Evolutionary conservation across 2,113 vertebrate species (phyloP), one percentile per base, ranked within the genome.

Genomic region (Ciconia stormi): DNA sequence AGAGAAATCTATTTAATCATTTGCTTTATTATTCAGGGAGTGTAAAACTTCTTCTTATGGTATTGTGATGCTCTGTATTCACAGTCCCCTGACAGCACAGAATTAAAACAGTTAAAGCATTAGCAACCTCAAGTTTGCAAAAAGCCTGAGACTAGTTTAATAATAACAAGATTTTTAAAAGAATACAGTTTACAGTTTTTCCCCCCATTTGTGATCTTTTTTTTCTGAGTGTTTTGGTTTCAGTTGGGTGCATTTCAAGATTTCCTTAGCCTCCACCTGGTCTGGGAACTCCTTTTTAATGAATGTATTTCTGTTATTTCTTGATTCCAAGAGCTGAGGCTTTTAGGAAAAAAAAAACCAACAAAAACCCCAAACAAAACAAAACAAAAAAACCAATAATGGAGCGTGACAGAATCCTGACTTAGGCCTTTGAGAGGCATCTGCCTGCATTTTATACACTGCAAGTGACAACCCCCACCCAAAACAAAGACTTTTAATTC

Each of bases 1-100:
- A 85, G 61, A 91, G 62, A 89, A 94, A 95, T 91, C 70, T 95
- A 61, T 94, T 94, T 85, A 97, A 94, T 65, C 3, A 73, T 94
- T 93, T 93, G 21, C 11, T 91, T 95, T 91, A 82, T 89, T 91
- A 79, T 93, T 69, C 42, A n/a, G 30, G 15, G 27, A 87, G 25
- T 65, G 40, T 81, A 89, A 93, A 96, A 94, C 58, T 89, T 74
- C 70, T 82, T 74, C 6, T 0, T 44, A 21, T 8, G 55, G 19
- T 77, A 87, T 69, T 95, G 42, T 73, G 62, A 53, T 84, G 49
- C n/a, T 61, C 47, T 82, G 25, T 58, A 26, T 85, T 84, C 73
- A 61, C 36, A 72, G 49, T 55, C 61, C 36, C 66, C 49, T 69
- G 62, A 69, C 17, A 84, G 30, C 26, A 66, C 30, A 70, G 27